phyloP scores from a whole-genome alignment of 2,888 invertebrate species.

The Drosophila monieri region DNA sequence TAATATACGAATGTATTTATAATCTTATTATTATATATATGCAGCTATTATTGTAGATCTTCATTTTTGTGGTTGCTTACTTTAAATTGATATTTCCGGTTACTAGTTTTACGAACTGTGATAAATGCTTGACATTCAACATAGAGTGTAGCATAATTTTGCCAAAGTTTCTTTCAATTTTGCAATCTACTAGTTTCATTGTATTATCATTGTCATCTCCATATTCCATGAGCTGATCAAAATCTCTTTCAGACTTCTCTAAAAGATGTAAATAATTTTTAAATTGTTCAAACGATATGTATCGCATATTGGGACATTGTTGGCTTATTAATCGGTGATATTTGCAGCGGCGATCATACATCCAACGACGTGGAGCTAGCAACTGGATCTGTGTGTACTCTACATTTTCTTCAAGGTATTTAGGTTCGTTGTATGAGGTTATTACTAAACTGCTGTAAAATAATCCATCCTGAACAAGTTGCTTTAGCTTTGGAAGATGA shows the following conservation, averaged over 20 bases:
- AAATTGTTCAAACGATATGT: background rate
- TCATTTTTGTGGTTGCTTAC: too few relatives aligned
- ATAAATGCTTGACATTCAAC: background rate
- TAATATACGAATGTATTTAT: too few relatives aligned
- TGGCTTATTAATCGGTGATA: background rate
- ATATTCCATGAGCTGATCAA: background rate
- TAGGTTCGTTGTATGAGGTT: background rate
- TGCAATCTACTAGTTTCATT: background rate
- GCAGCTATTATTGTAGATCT: too few relatives aligned
- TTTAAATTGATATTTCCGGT: background rate
- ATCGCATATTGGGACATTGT: constrained; percentile 18
- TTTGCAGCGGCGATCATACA: constrained; percentile 3
- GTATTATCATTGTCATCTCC: background rate
- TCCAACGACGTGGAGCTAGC: constrained; percentile 1
- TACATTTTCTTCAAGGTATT: background rate
- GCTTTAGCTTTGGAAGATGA: background rate
- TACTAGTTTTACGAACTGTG: background rate
- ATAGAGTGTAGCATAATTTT: background rate
- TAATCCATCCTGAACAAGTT: constrained; percentile 4
- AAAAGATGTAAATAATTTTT: background rate
- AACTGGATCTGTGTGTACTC: background rate
- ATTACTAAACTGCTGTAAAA: constrained; percentile 15
- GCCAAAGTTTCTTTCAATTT: background rate
- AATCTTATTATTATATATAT: too few relatives aligned
- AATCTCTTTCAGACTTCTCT: background rate